Evolutionary conservation across 2,797 vertebrate species (phyloP).

Genomic region (Oreochromis grahami): DNA sequence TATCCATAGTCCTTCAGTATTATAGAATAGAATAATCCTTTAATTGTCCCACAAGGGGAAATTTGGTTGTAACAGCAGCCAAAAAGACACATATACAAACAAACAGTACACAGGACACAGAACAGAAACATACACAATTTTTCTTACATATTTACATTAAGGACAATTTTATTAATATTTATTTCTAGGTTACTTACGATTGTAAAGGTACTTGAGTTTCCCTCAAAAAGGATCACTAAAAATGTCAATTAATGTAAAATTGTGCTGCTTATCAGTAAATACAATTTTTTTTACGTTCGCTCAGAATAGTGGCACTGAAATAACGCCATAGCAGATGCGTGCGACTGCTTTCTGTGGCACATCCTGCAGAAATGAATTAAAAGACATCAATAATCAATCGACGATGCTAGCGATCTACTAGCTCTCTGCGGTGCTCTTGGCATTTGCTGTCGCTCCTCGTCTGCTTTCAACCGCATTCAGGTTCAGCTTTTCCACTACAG

Average conservation of each 20-base stretch:
- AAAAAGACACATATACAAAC: too few relatives aligned
- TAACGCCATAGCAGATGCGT: not conserved
- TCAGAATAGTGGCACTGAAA: too few relatives aligned
- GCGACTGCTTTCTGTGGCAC: not conserved
- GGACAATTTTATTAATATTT: not conserved
- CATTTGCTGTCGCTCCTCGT: not conserved
- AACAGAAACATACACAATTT: too few relatives aligned
- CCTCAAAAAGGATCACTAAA: not conserved
- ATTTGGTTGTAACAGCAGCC: too few relatives aligned
- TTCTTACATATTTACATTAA: too few relatives aligned
- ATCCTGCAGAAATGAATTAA: not conserved
- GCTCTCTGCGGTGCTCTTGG: not conserved
- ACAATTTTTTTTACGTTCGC: too few relatives aligned
- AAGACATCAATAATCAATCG: conserved; percentile 51
- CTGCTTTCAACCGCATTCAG: not conserved
- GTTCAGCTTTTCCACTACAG: not conserved
- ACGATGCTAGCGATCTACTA: not conserved
- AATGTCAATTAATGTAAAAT: not conserved
- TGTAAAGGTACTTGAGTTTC: not conserved
- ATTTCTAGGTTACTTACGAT: rapidly evolving
- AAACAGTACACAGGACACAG: too few relatives aligned
- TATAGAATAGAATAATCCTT: not conserved
- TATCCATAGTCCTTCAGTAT: not conserved
- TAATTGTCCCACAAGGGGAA: too few relatives aligned
- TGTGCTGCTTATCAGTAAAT: not conserved